These are phyloP conservation scores for Maylandia zebra DNA, from an alignment of 2,113 vertebrate genomes.

Conservation along the genomic window DNA sequence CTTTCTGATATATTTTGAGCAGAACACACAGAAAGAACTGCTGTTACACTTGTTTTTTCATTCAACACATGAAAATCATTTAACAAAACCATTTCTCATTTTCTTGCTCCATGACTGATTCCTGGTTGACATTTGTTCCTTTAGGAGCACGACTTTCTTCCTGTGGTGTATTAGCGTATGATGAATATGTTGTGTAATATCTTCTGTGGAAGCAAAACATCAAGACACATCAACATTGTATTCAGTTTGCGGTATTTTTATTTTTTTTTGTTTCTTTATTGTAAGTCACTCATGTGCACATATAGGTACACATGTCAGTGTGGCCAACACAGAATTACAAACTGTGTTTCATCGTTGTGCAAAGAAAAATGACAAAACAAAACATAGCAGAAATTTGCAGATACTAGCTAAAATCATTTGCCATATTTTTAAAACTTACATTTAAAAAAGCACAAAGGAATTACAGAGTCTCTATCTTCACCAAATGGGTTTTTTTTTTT, in stretches of 20 bases:
- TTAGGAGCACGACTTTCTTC: neutral
- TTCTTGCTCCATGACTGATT: neutral
- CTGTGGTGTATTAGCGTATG: neutral
- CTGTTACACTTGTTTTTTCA: neutral
- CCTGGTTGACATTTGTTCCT: neutral
- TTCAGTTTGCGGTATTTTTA: neutral
- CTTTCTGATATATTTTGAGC: neutral
- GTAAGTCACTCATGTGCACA: neutral
- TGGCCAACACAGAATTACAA: neutral
- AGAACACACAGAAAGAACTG: neutral
- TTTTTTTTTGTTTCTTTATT: neutral
- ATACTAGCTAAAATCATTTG: neutral
- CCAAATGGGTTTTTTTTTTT: rapidly evolving
- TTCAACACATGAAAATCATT: neutral
- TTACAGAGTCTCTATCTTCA: neutral
- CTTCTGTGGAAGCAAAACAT: neutral
- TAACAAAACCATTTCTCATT: neutral
- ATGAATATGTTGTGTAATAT: neutral
- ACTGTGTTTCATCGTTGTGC: neutral
- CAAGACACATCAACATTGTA: neutral
- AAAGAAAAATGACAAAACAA: neutral
- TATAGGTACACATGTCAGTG: neutral
- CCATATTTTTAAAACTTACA: neutral
- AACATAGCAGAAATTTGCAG: neutral
- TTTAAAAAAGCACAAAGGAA: neutral